These are phyloP conservation scores for Balaeniceps rex DNA, from an alignment of 2,113 vertebrate species.

Conservation along the genomic window DNA sequence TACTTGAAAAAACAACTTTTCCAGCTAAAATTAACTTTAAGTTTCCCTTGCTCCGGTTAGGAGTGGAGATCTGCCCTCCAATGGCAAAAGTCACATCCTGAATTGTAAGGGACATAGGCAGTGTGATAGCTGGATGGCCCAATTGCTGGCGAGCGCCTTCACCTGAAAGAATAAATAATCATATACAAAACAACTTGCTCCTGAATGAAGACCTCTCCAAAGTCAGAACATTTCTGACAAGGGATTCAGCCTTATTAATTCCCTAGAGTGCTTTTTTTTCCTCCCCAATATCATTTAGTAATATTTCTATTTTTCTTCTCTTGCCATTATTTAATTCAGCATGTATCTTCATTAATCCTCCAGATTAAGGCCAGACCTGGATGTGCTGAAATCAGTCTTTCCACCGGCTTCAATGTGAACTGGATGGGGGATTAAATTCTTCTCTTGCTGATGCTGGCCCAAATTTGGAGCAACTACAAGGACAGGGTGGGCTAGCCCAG, in stretches of 20 bases:
- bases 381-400: neutral
- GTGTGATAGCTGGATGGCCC: neutral
- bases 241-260: neutral
- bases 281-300: neutral
- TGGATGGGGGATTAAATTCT: neutral
- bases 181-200: neutral
- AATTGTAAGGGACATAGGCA: neutral
- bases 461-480: neutral
- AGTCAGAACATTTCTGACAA: neutral
- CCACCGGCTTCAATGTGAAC: neutral
- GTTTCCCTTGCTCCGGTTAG: neutral
- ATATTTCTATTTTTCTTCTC: neutral
- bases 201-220: neutral
- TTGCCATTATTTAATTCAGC: neutral
- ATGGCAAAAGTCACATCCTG: neutral
- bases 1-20: neutral
- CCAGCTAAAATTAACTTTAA: neutral
- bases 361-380: conserved; percentile 31
- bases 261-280: neutral
- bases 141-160: neutral
- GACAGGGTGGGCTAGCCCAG: neutral
- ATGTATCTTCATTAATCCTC: conserved; percentile 21
- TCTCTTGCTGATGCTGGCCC: fast-evolving
- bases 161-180: neutral
- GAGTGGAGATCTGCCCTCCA: neutral